These are phyloP conservation scores for Tillus elongatus DNA, from an alignment of 2,888 invertebrate species.

Conservation along the genomic window DNA sequence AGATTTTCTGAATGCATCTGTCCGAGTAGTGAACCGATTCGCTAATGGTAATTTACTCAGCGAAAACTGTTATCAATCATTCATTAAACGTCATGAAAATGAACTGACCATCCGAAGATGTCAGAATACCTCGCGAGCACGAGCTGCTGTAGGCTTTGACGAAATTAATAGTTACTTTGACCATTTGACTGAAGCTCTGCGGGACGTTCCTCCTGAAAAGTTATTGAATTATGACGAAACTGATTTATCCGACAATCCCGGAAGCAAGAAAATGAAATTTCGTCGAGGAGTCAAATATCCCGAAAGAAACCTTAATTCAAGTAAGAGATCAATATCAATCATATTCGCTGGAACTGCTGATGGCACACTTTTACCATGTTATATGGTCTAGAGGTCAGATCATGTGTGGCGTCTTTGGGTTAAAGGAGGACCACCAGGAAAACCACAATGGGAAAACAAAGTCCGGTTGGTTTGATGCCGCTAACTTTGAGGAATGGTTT, in stretches of 20 bases:
- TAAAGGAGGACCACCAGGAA: no score
- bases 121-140: slow-evolving; percentile 3
- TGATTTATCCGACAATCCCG: not conserved
- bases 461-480: slow-evolving; percentile 21
- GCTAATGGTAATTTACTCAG: not conserved
- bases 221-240: slow-evolving; percentile 8
- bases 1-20: no score
- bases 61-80: slow-evolving; percentile 4
- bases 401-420: no score
- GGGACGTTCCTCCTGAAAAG: slow-evolving; percentile 4
- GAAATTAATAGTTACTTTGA: not conserved
- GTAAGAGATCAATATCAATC: slow-evolving; percentile 9
- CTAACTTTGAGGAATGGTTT: slow-evolving; percentile 6
- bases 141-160: not conserved
- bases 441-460: no score
- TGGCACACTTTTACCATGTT: no score
- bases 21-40: no score
- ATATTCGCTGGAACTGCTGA: slow-evolving; percentile 13
- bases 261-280: slow-evolving; percentile 6
- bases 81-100: slow-evolving; percentile 3
- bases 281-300: slow-evolving; percentile 12
- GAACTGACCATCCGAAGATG: not conserved
- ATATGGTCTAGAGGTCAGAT: no score
- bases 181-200: not conserved
- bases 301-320: slow-evolving; percentile 13